phyloP scores from a whole-genome alignment of 2,797 vertebrate species.

The Acomys russatus region DNA sequence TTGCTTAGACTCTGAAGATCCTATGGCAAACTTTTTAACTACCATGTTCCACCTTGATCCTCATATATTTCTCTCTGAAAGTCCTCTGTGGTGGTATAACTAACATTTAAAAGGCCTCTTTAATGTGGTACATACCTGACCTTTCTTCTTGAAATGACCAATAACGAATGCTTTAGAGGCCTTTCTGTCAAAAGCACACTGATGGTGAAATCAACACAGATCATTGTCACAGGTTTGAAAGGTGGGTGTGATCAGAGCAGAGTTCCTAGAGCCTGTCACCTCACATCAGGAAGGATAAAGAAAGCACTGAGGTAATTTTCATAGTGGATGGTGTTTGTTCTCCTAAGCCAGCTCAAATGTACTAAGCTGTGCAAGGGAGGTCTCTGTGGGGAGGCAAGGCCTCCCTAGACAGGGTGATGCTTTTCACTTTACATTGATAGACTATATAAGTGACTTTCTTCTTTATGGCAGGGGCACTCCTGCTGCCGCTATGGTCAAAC shows the following conservation, averaged over 20 bases:
- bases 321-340: background rate
- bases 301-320: background rate
- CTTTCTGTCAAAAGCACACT: background rate
- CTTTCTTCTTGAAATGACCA: background rate
- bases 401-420: background rate
- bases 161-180: background rate
- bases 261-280: background rate
- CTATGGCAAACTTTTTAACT: background rate
- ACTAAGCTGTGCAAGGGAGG: rapidly evolving
- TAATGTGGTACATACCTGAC: background rate
- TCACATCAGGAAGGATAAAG: background rate
- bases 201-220: background rate
- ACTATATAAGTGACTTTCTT: background rate
- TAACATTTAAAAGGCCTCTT: background rate
- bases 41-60: background rate
- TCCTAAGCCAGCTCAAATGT: background rate
- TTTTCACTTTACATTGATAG: too few species aligned
- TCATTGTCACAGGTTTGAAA: background rate
- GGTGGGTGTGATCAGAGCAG: background rate
- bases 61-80: conserved; percentile 5
- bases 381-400: background rate
- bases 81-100: background rate
- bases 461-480: background rate
- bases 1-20: background rate
- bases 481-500: background rate